Percentiles rank a stretch among this genome's conserved stretches.
Conservation (phyloP, 2,113 vertebrate species). For the Myrmecobius fasciatus region DNA sequence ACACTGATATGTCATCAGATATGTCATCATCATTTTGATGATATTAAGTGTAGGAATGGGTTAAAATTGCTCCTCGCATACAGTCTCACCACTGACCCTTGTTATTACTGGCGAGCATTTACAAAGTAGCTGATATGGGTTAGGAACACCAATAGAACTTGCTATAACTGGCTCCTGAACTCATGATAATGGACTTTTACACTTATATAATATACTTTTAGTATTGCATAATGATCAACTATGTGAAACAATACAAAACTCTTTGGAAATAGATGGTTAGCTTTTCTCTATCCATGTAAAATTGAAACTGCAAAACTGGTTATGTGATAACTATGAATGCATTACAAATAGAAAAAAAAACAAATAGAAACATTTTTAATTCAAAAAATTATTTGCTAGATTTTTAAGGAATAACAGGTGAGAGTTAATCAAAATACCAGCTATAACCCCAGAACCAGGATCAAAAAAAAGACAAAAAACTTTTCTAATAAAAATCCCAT, state of each 20-base stretch:
- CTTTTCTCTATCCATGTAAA: background rate
- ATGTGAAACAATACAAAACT: background rate
- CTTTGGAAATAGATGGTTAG: background rate
- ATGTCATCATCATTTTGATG: background rate
- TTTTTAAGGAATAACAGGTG: background rate
- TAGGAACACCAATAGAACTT: background rate
- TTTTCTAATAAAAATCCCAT: background rate
- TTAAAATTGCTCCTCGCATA: background rate
- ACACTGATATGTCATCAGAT: background rate
- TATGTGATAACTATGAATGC: background rate
- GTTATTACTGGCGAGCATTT: background rate
- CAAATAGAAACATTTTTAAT: background rate
- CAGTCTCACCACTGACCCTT: background rate
- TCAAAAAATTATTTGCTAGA: conserved; percentile 26
- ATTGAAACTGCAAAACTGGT: background rate
- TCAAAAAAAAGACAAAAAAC: conserved; percentile 8
- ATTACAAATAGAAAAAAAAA: conserved; percentile 6
- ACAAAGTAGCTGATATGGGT: background rate
- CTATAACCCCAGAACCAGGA: conserved; percentile 6
- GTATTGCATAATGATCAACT: background rate
- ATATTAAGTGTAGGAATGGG: background rate
- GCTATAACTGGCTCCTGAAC: background rate
- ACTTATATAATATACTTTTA: background rate
- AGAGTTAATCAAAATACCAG: background rate
- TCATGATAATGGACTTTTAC: background rate